phyloP scores from a whole-genome alignment of 1,140 invertebrate species.

The Lanistes nyassanus region DNA sequence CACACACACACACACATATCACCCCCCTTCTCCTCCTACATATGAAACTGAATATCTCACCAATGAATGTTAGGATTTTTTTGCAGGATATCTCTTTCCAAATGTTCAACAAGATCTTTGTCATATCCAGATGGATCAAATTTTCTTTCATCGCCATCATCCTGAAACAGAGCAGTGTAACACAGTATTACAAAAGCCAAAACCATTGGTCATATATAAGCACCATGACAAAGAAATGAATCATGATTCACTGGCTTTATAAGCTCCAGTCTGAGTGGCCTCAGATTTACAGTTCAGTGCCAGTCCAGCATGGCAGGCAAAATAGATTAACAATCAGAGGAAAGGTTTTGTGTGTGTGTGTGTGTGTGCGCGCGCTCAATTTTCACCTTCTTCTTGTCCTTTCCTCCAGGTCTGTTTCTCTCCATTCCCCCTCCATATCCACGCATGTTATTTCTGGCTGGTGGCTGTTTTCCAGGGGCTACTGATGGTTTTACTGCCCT shows the following conservation, averaged over 20 bases:
- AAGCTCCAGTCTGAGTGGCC: neutral
- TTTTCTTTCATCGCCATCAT: conserved; percentile 70
- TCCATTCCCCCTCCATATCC: conserved; percentile 19
- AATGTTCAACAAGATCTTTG: conserved; percentile 92
- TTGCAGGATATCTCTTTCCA: conserved; percentile 97
- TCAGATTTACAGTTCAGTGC: neutral
- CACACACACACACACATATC: conserved; percentile 3
- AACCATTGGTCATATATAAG: neutral
- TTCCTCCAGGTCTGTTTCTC: conserved; percentile 69
- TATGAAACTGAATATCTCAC: conserved; percentile 65
- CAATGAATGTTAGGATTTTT: conserved; percentile 97
- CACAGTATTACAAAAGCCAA: neutral
- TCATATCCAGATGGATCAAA: conserved; percentile 93
- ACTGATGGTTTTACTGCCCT: conserved; percentile 13
- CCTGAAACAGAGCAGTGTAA: neutral
- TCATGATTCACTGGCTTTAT: too few species aligned
- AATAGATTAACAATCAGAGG: conserved; percentile 1
- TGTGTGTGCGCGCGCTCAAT: too few species aligned
- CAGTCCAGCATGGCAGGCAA: neutral
- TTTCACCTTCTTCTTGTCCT: conserved; percentile 62
- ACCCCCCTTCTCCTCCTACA: too few species aligned
- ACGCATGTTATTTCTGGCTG: conserved; percentile 20
- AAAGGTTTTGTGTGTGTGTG: too few species aligned
- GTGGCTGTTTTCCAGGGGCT: conserved; percentile 4
- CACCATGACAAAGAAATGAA: neutral